phyloP scores from a whole-genome alignment of 92 coral and sea anemone species.

The Zoanthus gigantus region DNA sequence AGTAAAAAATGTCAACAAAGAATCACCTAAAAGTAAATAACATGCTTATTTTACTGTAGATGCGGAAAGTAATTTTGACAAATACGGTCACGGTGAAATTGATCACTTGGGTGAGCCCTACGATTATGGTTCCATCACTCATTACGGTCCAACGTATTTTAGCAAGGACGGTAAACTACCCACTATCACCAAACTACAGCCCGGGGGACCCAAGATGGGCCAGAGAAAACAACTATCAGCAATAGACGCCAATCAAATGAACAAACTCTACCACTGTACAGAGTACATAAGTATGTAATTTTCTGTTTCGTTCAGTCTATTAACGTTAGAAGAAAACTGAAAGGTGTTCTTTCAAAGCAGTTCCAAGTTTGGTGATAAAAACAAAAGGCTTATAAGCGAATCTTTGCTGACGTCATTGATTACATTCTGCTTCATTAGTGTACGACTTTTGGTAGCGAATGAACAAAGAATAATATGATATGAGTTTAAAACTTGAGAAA shows the following conservation, averaged over 20 bases:
- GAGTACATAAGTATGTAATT: conserved; percentile 31
- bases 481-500: no score
- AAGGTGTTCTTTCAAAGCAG: no score
- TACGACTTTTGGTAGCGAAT: no score
- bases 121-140: conserved; percentile 40
- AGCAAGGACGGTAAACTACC: conserved; percentile 29
- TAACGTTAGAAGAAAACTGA: no score
- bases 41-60: background rate
- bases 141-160: conserved; percentile 22
- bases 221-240: conserved; percentile 54
- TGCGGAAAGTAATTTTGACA: conserved; percentile 17
- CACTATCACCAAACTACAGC: conserved; percentile 54
- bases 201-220: conserved; percentile 62
- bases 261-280: conserved; percentile 54
- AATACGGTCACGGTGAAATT: conserved; percentile 20
- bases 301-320: background rate
- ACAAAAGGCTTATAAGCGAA: no score
- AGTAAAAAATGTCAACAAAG: no score
- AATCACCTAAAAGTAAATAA: no score
- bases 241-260: conserved; percentile 49
- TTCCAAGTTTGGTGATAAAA: no score
- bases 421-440: no score
- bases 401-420: no score
- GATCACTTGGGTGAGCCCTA: conserved; percentile 26
- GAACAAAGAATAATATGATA: no score